Percentiles rank a stretch among this genome's conserved stretches.
Evolutionary conservation across 2,797 vertebrate genomes (phyloP).

Genomic region (Enoplosus armatus): DNA sequence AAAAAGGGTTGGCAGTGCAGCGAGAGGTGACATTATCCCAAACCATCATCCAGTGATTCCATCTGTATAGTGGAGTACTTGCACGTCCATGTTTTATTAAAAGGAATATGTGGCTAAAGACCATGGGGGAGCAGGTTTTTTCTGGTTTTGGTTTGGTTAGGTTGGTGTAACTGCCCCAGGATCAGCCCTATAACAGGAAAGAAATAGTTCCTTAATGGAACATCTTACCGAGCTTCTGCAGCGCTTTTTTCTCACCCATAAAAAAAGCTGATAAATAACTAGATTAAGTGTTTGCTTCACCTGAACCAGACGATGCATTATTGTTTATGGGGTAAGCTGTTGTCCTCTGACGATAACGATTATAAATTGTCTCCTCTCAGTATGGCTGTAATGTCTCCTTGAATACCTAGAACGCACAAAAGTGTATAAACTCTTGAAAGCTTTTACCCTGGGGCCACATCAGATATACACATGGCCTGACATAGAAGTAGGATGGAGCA

Average conservation of each 20-base stretch:
- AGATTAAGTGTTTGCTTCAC: constrained; percentile 6
- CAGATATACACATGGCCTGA: constrained; percentile 2
- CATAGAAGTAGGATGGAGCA: background rate
- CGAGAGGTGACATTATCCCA: constrained; percentile 73
- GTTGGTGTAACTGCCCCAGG: background rate
- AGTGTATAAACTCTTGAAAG: constrained; percentile 9
- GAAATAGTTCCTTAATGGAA: constrained; percentile 21
- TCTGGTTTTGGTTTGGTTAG: constrained; percentile 1
- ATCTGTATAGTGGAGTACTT: constrained; percentile 42
- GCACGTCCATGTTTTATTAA: constrained; percentile 33
- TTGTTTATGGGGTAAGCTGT: background rate
- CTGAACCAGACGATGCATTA: constrained; percentile 3
- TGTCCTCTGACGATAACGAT: constrained; percentile 11
- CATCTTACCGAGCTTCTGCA: constrained; percentile 18
- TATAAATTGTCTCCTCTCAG: constrained; percentile 20
- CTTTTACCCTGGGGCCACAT: background rate
- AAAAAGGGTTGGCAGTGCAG: constrained; percentile 73
- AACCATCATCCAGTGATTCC: constrained; percentile 62
- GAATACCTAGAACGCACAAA: background rate
- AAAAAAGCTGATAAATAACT: constrained; percentile 21
- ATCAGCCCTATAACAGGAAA: background rate
- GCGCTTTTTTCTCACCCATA: background rate
- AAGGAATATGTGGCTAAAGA: constrained; percentile 7
- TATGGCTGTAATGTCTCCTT: constrained; percentile 16
- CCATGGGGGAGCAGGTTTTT: background rate